Evolutionary conservation across 2,113 vertebrate species (phyloP).

Genomic region (Saccopteryx leptura): DNA sequence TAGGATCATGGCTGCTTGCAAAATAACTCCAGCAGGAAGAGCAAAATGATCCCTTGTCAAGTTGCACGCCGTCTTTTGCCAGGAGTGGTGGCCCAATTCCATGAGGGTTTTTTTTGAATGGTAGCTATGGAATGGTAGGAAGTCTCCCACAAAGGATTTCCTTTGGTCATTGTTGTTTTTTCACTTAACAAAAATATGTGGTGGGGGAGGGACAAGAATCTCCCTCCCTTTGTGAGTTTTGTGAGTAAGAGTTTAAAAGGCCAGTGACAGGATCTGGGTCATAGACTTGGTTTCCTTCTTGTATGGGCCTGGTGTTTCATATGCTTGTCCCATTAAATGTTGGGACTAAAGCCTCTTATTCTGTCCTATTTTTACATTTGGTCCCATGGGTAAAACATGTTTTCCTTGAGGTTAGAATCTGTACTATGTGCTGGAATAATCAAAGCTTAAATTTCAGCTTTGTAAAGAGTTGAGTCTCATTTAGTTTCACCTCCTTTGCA

Average conservation of each 20-base stretch:
- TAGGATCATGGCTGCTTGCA: background rate
- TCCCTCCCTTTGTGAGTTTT: conserved; percentile 65
- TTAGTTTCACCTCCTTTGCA: background rate
- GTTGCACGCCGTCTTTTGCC: conserved; percentile 46
- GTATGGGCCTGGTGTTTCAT: background rate
- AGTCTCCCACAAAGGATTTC: conserved; percentile 74
- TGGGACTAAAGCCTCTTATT: background rate
- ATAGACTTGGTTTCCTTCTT: conserved; percentile 58
- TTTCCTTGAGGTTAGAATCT: conserved; percentile 12
- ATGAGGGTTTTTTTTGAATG: conserved; percentile 54
- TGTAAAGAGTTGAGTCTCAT: background rate
- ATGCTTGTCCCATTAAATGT: background rate
- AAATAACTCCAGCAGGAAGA: conserved; percentile 59
- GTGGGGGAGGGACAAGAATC: conserved; percentile 51
- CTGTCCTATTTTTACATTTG: conserved; percentile 28
- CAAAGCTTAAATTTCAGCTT: background rate
- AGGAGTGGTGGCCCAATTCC: background rate
- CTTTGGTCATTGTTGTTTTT: conserved; percentile 75
- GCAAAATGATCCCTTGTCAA: background rate
- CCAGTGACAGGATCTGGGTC: conserved; percentile 62
- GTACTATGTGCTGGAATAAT: background rate
- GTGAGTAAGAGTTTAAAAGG: conserved; percentile 74
- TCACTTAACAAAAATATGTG: conserved; percentile 31
- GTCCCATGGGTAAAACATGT: background rate
- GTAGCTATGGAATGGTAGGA: conserved; percentile 71